These are phyloP conservation scores for Notarius quadriscutis DNA, from an alignment of 2,113 vertebrate species.

Conservation along the genomic window DNA sequence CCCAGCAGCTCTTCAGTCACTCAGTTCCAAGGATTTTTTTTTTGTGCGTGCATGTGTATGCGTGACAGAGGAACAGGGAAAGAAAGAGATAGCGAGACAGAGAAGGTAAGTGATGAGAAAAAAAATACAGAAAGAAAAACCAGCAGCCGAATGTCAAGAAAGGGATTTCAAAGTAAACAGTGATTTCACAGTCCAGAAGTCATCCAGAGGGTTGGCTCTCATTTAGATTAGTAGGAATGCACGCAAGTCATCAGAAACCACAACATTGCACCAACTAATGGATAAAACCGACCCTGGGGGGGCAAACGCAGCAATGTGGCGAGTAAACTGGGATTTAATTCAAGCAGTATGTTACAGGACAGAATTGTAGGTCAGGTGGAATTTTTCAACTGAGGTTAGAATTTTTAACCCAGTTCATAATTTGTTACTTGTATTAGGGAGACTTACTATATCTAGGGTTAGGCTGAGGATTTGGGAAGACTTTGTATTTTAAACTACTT, in stretches of 20 bases:
- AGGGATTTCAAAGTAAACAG: not conserved
- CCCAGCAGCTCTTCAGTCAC: slow-evolving; percentile 39
- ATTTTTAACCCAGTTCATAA: too few species aligned
- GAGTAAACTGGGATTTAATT: slow-evolving; percentile 22
- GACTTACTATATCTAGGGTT: too few species aligned
- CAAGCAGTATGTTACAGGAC: not conserved
- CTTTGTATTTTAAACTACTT: too few species aligned
- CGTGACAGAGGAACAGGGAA: slow-evolving; percentile 41
- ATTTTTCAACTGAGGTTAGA: too few species aligned
- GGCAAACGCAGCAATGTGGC: slow-evolving; percentile 2
- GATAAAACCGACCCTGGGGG: slow-evolving; percentile 46
- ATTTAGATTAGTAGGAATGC: slow-evolving; percentile 9
- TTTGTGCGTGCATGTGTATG: not conserved
- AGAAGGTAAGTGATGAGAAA: slow-evolving; percentile 9
- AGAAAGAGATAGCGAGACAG: slow-evolving; percentile 28
- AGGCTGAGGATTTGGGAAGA: too few species aligned
- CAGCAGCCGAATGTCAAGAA: not conserved
- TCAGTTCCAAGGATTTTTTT: slow-evolving; percentile 13
- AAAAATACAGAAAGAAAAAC: slow-evolving; percentile 12
- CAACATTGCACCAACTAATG: slow-evolving; percentile 40
- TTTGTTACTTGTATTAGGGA: too few species aligned
- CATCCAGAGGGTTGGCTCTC: slow-evolving; percentile 11
- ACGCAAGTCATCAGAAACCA: slow-evolving; percentile 19
- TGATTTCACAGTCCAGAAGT: not conserved
- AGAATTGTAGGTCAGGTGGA: too few species aligned